These are phyloP conservation scores for Pseudopleuronectes americanus DNA, from an alignment of 2,797 vertebrate genomes.

Conservation along the genomic window DNA sequence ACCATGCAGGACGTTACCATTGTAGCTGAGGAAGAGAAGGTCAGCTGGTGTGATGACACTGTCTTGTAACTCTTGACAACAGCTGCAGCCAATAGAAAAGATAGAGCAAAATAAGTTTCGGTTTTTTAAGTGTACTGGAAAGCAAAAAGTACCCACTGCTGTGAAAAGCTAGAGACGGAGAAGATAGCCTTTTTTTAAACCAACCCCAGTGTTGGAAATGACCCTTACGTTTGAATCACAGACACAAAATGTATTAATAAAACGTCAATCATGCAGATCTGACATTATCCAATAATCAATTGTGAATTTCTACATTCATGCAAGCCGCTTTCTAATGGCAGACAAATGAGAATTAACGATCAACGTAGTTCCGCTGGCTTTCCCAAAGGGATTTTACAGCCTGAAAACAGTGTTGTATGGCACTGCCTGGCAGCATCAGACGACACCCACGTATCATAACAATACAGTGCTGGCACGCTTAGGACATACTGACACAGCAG, in stretches of 20 bases:
- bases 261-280: conserved; percentile 45
- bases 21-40: conserved; percentile 16
- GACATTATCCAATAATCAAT: conserved; percentile 34
- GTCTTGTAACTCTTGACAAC: conserved; percentile 22
- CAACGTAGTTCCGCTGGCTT: conserved; percentile 44
- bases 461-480: conserved; percentile 48
- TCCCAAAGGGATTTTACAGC: conserved; percentile 38
- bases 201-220: conserved; percentile 1
- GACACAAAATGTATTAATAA: conserved; percentile 37
- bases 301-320: conserved; percentile 35
- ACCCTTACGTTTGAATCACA: conserved; percentile 31
- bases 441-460: conserved; percentile 52
- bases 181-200: not conserved
- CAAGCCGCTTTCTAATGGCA: conserved; percentile 44
- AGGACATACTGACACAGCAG: conserved; percentile 73
- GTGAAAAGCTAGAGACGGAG: too few relatives aligned
- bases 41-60: conserved; percentile 18
- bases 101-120: not conserved
- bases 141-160: too few relatives aligned
- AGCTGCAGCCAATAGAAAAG: conserved; percentile 21
- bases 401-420: conserved; percentile 46
- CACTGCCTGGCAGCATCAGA: conserved; percentile 47
- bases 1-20: not conserved
- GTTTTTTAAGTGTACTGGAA: too few relatives aligned
- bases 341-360: conserved; percentile 56